Conservation (phyloP, 2,113 vertebrate genomes). For the Anolis sagrei region DNA sequence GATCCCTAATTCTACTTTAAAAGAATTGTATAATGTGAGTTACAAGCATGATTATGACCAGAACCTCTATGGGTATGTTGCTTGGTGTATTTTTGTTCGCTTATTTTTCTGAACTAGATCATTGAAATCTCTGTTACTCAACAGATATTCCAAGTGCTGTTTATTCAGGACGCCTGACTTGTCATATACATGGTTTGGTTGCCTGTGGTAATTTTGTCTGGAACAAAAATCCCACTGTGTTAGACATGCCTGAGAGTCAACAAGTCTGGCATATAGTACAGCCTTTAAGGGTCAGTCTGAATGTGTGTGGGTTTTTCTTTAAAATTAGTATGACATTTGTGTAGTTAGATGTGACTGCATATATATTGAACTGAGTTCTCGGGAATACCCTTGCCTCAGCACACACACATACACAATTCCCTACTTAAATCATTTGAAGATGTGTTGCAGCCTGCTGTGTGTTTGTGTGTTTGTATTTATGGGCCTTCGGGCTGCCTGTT, state of each 20-base stretch:
- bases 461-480: too few species aligned
- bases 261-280: not conserved
- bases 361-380: not conserved
- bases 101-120: not conserved
- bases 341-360: not conserved
- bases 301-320: slow-evolving; percentile 7
- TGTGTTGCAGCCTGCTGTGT: slow-evolving; percentile 1
- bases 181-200: not conserved
- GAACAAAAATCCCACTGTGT: slow-evolving; percentile 16
- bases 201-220: not conserved
- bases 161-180: not conserved
- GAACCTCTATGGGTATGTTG: not conserved
- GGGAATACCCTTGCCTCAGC: too few species aligned
- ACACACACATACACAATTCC: not conserved
- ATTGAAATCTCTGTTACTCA: not conserved
- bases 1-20: too few species aligned
- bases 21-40: not conserved
- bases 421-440: slow-evolving; percentile 30
- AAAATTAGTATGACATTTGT: not conserved
- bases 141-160: not conserved
- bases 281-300: slow-evolving; percentile 21
- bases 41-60: not conserved
- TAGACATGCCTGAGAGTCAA: not conserved
- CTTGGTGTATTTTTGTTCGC: not conserved
- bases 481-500: too few species aligned